phyloP scores from a whole-genome alignment of 2,888 invertebrate genomes.

The Eueremaeus valkanovi region DNA sequence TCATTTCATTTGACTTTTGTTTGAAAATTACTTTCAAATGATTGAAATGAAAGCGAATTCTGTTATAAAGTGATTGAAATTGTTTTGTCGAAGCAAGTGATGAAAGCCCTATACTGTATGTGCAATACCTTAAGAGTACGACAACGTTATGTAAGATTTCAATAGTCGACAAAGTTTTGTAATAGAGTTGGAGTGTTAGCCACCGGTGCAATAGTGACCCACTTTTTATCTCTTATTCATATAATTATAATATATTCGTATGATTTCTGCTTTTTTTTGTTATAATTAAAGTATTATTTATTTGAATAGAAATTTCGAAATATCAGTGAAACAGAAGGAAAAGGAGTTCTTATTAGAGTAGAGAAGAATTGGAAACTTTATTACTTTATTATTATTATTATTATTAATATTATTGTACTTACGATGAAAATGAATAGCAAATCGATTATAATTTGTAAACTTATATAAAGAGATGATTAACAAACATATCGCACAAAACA shows the following conservation, averaged over 20 bases:
- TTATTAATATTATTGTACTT: conserved; percentile 20
- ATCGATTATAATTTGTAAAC: conserved; percentile 14
- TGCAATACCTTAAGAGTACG: conserved; percentile 8
- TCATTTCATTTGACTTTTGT: neutral
- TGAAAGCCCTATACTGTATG: neutral
- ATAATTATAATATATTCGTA: neutral
- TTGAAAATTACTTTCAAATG: neutral
- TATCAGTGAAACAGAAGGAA: neutral
- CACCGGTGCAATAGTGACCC: conserved; percentile 14
- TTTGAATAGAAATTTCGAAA: no score
- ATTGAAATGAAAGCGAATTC: neutral
- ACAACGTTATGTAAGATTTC: neutral
- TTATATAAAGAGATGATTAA: conserved; percentile 6
- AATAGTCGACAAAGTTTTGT: neutral
- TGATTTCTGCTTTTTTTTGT: neutral
- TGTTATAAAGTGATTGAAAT: neutral
- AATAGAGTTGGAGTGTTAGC: neutral
- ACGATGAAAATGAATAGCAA: neutral
- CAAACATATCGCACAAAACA: conserved; percentile 26
- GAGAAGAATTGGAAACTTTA: neutral
- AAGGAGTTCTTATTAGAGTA: neutral
- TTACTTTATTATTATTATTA: neutral
- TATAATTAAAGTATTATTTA: neutral
- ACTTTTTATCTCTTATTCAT: neutral
- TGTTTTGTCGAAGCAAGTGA: neutral